phyloP scores from a whole-genome alignment of 2,113 vertebrate species.

The Odocoileus hemionus region DNA sequence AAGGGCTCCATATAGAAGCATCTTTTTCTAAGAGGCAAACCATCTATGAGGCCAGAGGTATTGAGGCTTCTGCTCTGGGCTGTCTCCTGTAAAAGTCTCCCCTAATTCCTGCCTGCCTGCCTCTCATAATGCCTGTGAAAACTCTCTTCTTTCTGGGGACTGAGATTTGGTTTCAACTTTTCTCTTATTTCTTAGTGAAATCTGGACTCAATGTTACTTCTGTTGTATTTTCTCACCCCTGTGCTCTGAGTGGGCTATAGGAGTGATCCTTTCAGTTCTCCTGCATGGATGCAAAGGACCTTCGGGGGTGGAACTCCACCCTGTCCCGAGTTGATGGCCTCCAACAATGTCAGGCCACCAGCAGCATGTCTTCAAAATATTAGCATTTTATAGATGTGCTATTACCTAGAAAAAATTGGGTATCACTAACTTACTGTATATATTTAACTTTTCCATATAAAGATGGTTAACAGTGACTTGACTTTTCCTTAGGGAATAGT shows the following conservation, averaged over 20 bases:
- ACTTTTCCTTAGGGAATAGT: constrained; percentile 42
- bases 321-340: not conserved
- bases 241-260: not conserved
- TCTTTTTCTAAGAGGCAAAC: constrained; percentile 25
- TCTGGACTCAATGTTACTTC: constrained; percentile 9
- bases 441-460: constrained; percentile 36
- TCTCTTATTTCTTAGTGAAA: constrained; percentile 31
- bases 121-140: not conserved
- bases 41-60: not conserved
- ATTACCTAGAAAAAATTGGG: not conserved
- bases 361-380: not conserved
- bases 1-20: not conserved
- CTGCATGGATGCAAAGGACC: not conserved
- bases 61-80: not conserved
- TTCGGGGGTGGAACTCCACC: not conserved
- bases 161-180: not conserved
- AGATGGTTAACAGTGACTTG: constrained; percentile 19
- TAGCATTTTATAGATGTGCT: not conserved
- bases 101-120: not conserved
- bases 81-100: not conserved
- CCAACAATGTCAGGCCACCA: not conserved
- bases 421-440: not conserved
- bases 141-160: not conserved
- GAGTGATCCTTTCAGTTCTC: not conserved
- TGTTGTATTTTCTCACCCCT: not conserved